Percentiles rank a stretch among this genome's conserved stretches.
Conservation (phyloP, 2,113 vertebrate species). For the Accipiter cooperii region DNA sequence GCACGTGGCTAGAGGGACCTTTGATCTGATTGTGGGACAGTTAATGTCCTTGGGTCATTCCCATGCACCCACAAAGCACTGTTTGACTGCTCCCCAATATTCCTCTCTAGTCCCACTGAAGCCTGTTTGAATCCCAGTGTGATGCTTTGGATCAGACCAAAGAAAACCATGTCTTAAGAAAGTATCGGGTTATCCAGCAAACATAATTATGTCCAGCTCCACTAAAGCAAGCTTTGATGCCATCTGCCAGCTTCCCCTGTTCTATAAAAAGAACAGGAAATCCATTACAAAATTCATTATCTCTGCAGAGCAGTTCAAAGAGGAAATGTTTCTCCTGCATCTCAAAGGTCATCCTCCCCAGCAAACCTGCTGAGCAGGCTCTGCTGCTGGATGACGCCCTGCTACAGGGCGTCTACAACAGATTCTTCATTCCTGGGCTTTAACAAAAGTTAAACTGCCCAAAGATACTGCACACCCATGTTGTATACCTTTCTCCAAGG, state of each 20-base stretch:
- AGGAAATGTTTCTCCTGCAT: not conserved
- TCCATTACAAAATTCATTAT: not conserved
- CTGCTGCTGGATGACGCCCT: not conserved
- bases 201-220: not conserved
- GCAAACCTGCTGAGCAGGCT: not conserved
- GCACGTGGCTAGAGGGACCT: not conserved
- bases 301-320: not conserved
- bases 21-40: not conserved
- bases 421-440: not conserved
- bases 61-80: not conserved
- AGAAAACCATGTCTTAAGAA: not conserved
- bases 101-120: not conserved
- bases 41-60: not conserved
- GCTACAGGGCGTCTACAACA: not conserved
- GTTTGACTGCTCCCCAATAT: not conserved
- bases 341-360: not conserved
- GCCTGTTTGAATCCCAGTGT: rapidly evolving
- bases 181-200: not conserved
- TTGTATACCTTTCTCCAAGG: not conserved
- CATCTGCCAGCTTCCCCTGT: not conserved
- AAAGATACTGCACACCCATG: rapidly evolving
- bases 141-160: not conserved
- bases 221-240: not conserved
- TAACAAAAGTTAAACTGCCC: not conserved
- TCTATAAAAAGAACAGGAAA: slow-evolving; percentile 53